Evolutionary conservation across 2,888 invertebrate species (phyloP), one percentile per base, ranked within the genome.

Genomic region (Gasteruption jaculator): DNA sequence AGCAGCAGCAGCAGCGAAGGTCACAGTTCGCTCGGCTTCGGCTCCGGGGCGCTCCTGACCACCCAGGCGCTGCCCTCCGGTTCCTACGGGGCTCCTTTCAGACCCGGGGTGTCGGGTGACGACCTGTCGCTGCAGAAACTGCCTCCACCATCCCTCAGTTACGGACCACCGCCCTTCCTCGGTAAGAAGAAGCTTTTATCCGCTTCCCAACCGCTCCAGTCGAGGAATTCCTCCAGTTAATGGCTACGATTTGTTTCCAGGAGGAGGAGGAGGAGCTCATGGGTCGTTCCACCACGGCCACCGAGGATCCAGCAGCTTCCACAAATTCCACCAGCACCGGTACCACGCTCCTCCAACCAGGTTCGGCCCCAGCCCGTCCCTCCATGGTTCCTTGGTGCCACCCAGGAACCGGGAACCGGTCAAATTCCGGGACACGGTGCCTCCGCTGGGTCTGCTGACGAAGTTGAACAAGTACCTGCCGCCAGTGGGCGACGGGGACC

Each of bases 361-460:
- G 10, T 40, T 39, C 21, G 45, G 44, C 33, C 41, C 54, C n/a
- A 54, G 59, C 3, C 45, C 53, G 2, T 31, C 57, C 40, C 41
- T 65, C 38, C 45, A 58, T 30, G 45, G 54, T 38, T 38, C 63
- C 51, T 45, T 68, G 19, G 49, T 58, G 38, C 66, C 63, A 16
- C 67, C 63, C 7, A 60, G 60, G 38, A 64, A 46, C 38, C 62
- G 58, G 38, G 63, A 62, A 8, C 87, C 88, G 0, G 77, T 86
- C 4, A 78, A 82, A 50, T 86, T 85, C 65, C 76, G 85, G 31
- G 83, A 85, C n/a, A 79, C 84, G 0, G 83, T 88, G 0, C 86
- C 86, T 0, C 74, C 78, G 35, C 85, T 84, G 0, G 68, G 88
- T 15, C 66, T 88, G 4, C 71, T 86, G 2, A 52, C 53, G 3